These are phyloP conservation scores for Drosophila gaucha DNA, from an alignment of 2,888 invertebrate genomes.

Conservation along the genomic window DNA sequence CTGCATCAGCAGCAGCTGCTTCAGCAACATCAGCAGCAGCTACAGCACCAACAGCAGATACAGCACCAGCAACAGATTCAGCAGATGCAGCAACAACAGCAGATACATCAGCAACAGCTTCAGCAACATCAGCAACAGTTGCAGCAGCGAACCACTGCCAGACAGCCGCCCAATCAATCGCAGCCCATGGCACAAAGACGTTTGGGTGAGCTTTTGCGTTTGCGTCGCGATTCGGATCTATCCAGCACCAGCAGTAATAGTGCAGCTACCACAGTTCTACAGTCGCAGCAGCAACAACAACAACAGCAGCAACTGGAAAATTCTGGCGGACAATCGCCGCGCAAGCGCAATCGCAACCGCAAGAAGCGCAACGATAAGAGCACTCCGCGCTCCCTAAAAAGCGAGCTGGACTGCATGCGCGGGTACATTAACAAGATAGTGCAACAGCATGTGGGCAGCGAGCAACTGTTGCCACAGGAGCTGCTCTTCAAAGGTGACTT, in stretches of 20 bases:
- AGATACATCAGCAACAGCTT: constrained; percentile 3
- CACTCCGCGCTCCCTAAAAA: constrained; percentile 23
- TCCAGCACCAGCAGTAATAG: constrained; percentile 59
- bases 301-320: constrained; percentile 8
- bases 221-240: constrained; percentile 52
- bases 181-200: not conserved
- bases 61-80: constrained; percentile 17
- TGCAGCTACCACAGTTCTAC: constrained; percentile 1
- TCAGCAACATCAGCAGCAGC: constrained; percentile 8
- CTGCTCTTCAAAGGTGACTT: constrained; percentile 60
- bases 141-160: not conserved
- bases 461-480: constrained; percentile 44
- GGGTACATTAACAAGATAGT: constrained; percentile 79
- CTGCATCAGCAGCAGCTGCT: constrained; percentile 17
- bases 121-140: constrained; percentile 9
- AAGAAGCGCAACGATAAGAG: constrained; percentile 35
- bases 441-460: constrained; percentile 53
- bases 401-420: constrained; percentile 64
- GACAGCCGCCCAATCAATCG: not conserved
- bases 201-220: not conserved
- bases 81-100: constrained; percentile 14
- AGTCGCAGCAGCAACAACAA: not conserved
- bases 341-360: constrained; percentile 38
- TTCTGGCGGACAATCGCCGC: constrained; percentile 8
- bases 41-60: constrained; percentile 1